phyloP scores from a whole-genome alignment of 1,140 invertebrate species.

The Zaprionus gabonicus region DNA sequence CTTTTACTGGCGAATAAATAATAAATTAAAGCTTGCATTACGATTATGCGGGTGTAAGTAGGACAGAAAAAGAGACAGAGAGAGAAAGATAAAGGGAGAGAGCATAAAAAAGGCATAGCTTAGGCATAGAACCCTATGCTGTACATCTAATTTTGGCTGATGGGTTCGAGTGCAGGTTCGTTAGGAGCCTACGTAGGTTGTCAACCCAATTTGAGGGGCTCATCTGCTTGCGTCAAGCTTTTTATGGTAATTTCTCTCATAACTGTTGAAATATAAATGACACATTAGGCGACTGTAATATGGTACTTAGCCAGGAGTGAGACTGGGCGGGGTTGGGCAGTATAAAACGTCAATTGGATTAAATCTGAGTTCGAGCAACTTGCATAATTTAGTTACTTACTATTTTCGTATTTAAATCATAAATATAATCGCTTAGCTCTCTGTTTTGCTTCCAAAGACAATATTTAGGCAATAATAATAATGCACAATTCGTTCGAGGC shows the following conservation, averaged over 20 bases:
- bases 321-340: too few species aligned
- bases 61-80: background rate
- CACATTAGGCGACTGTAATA: constrained; percentile 19
- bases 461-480: constrained; percentile 4
- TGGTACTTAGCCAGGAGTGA: background rate
- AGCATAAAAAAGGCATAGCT: background rate
- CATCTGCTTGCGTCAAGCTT: constrained; percentile 26
- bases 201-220: constrained; percentile 26
- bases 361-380: background rate
- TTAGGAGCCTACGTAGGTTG: background rate
- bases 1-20: constrained; percentile 66
- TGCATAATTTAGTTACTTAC: background rate
- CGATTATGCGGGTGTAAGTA: background rate
- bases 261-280: constrained; percentile 38
- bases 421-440: background rate
- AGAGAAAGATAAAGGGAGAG: background rate
- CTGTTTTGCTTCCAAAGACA: constrained; percentile 3
- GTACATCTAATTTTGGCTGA: constrained; percentile 2
- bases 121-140: background rate
- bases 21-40: constrained; percentile 54
- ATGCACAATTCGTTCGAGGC: background rate
- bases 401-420: background rate
- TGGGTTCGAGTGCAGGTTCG: constrained; percentile 12
- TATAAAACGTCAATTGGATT: background rate
- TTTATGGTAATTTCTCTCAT: constrained; percentile 20